Percentiles rank a stretch among this genome's conserved stretches.
These are phyloP conservation scores for Oreochromis grahami DNA, from an alignment of 2,797 vertebrate species.

Conservation along the genomic window DNA sequence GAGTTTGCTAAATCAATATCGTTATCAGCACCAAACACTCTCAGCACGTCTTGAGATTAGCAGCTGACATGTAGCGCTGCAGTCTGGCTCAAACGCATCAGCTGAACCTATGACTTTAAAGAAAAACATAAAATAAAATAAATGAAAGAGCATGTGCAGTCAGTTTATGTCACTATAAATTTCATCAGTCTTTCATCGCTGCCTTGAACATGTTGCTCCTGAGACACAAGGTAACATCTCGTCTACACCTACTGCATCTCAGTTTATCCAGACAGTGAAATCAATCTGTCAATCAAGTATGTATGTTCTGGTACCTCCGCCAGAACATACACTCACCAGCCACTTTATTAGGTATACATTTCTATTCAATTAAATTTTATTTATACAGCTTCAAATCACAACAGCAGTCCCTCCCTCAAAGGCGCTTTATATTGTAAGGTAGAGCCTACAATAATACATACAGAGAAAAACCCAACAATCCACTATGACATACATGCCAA, in stretches of 20 bases:
- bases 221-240: not conserved
- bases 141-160: not conserved
- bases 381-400: not conserved
- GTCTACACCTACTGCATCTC: not conserved
- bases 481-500: not conserved
- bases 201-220: not conserved
- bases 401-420: not conserved
- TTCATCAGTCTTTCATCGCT: not conserved
- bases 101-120: not conserved
- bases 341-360: not conserved
- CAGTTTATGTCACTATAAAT: not conserved
- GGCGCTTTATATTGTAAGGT: not conserved
- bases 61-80: not conserved
- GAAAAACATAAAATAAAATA: not conserved
- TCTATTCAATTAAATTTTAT: not conserved
- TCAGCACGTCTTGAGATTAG: not conserved
- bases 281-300: not conserved
- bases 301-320: not conserved
- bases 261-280: not conserved
- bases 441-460: rapidly evolving
- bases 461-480: not conserved
- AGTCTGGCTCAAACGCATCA: not conserved
- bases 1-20: not conserved
- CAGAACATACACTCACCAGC: not conserved
- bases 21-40: not conserved